Evolutionary conservation across 2,797 vertebrate species (phyloP), one percentile per base, ranked within the genome.

Genomic region (Pangasius larnaudii): DNA sequence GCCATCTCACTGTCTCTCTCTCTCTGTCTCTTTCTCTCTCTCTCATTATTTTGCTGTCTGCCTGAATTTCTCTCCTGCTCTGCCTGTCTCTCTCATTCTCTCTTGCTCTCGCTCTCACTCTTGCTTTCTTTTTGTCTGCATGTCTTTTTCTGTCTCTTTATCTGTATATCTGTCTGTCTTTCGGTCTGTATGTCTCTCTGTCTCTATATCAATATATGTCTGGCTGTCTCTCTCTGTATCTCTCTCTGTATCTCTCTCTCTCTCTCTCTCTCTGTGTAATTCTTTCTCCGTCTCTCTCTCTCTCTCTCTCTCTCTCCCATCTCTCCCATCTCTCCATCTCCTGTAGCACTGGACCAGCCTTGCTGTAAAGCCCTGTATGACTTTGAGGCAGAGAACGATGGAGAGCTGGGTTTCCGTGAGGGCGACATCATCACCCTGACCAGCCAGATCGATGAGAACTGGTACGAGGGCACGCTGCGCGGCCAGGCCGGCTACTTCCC

Each of bases 371-470:
- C 98, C 2, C 94, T 99, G 16, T 99, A 98, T 6, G 98, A 99
- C 96, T 99, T 99, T 1, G 98, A 98, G 42, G 97, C 99, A 0
- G 99, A 99, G 93, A 99, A 99, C 0, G 97, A 97, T 0, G 98
- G 98, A 0, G 99, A 99, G 94, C 94, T 99, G 92, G 97, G 96
- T 93, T 99, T 99, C 95, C 94, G 90, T 0, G 98, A 99, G 92
- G 98, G 98, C 0, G 98, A 99, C 91, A 89, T 98, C 94, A 99
- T 99, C 96, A 98, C 97, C 0, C 94, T 99, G 93, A 96, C 96
- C 91, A 98, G 94, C 94, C 97, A 95, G 94, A 98, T 99, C 19
- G 99, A 99, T 19, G 98, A 99, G 91, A 99, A 99, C 96, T 99
- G 99, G 99, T 98, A 95, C 13, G 98, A 99, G 96, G 99, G 99